phyloP scores from a whole-genome alignment of 2,797 vertebrate genomes.

The Lophotriccus pileatus region DNA sequence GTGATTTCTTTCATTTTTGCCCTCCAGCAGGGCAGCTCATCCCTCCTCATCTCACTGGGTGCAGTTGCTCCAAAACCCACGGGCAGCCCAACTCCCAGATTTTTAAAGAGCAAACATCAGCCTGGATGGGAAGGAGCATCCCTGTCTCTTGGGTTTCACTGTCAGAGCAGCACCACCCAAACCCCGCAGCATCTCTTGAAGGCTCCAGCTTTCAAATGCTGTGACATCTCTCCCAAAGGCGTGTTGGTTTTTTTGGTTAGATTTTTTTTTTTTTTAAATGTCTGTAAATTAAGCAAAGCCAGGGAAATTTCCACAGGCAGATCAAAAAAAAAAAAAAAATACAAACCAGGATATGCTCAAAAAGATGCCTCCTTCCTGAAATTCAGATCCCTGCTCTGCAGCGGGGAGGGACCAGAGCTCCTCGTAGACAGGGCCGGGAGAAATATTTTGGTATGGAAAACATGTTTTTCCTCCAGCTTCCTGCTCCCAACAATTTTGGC shows the following conservation, averaged over 20 bases:
- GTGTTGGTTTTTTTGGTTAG: neutral
- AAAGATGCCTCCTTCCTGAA: neutral
- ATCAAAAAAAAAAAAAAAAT: neutral
- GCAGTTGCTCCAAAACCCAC: neutral
- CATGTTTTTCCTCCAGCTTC: constrained; percentile 42
- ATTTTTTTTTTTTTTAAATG: neutral
- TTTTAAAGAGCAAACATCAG: neutral
- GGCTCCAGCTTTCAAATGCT: neutral
- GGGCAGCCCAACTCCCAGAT: neutral
- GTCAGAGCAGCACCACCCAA: neutral
- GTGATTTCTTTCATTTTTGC: neutral
- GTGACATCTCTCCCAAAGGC: neutral
- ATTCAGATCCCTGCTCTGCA: neutral
- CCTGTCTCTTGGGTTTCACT: neutral
- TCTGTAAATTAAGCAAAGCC: neutral
- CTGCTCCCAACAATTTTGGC: constrained; percentile 21
- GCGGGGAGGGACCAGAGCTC: neutral
- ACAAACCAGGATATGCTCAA: neutral
- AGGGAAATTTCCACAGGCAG: neutral
- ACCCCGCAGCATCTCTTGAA: neutral
- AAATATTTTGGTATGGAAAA: constrained; percentile 46
- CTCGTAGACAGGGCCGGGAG: neutral
- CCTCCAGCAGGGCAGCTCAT: neutral
- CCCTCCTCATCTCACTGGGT: neutral
- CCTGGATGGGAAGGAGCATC: neutral